These are phyloP conservation scores for Caenorhabditis drosophilae DNA, from an alignment of 2,888 invertebrate genomes.

Conservation along the genomic window DNA sequence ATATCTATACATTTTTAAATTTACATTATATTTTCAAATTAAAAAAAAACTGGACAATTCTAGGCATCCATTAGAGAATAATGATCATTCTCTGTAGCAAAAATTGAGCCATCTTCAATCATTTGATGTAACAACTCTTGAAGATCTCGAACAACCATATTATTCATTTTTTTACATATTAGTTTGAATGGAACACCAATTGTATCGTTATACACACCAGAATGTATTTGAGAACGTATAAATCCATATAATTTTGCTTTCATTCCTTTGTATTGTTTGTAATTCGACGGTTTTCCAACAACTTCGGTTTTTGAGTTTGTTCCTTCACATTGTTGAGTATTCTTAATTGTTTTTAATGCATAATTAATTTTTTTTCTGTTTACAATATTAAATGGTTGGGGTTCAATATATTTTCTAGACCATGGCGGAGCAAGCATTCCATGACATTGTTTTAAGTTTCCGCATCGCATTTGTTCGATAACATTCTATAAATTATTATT, in stretches of 20 bases:
- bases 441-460: constrained; percentile 2
- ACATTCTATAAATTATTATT: constrained; percentile 6
- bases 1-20: too few species aligned
- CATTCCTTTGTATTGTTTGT: neutral
- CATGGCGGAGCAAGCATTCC: constrained; percentile 23
- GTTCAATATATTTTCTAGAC: too few species aligned
- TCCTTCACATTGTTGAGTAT: too few species aligned
- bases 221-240: neutral
- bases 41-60: neutral
- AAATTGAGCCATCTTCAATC: neutral
- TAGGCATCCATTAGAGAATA: neutral
- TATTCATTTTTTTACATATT: neutral
- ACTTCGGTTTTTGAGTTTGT: too few species aligned
- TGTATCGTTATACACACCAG: neutral
- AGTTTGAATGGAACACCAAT: neutral
- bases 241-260: neutral
- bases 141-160: neutral
- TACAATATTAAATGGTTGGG: too few species aligned
- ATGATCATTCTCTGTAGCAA: neutral
- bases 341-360: too few species aligned
- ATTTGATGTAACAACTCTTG: neutral
- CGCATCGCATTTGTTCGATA: constrained; percentile 15
- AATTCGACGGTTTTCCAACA: neutral
- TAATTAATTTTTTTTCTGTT: too few species aligned
- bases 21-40: too few species aligned